These are phyloP conservation scores for Platycheirus albimanus DNA, from an alignment of 2,888 invertebrate species.

Conservation along the genomic window DNA sequence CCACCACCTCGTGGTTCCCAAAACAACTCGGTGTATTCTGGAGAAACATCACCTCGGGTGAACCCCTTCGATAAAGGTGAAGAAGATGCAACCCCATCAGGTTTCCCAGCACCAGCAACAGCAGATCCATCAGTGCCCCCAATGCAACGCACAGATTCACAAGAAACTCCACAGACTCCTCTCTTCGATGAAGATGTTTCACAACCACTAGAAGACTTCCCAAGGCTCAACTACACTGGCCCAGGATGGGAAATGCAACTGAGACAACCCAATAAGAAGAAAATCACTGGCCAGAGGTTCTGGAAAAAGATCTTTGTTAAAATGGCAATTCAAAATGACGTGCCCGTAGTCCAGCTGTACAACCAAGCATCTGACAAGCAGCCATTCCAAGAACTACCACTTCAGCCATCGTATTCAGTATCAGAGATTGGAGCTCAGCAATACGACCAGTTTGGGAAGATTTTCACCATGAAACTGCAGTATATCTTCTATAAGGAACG, in stretches of 20 bases:
- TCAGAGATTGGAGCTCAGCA: slow-evolving; percentile 98
- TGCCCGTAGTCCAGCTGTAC: slow-evolving; percentile 92
- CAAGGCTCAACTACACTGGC: slow-evolving; percentile 89
- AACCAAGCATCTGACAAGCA: slow-evolving; percentile 93
- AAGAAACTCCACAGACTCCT: slow-evolving; percentile 95
- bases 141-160: slow-evolving; percentile 84
- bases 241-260: slow-evolving; percentile 98
- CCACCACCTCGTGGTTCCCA: slow-evolving; percentile 82
- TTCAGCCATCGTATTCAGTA: slow-evolving; percentile 97
- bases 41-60: slow-evolving; percentile 86
- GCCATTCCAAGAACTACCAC: slow-evolving; percentile 96
- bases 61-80: slow-evolving; percentile 90
- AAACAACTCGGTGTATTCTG: slow-evolving; percentile 76
- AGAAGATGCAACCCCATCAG: slow-evolving; percentile 78
- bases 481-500: slow-evolving; percentile 99
- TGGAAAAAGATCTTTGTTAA: slow-evolving; percentile 98
- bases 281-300: slow-evolving; percentile 96
- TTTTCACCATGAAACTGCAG: slow-evolving; percentile 97
- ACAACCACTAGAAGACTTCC: slow-evolving; percentile 95
- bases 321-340: slow-evolving; percentile 90
- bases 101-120: slow-evolving; percentile 78
- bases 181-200: slow-evolving; percentile 97
- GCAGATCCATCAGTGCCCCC: slow-evolving; percentile 74
- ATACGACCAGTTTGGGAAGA: slow-evolving; percentile 99
- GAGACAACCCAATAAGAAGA: slow-evolving; percentile 97